Conservation (phyloP, 2,888 invertebrate genomes). For the Slavum lentiscoides region DNA sequence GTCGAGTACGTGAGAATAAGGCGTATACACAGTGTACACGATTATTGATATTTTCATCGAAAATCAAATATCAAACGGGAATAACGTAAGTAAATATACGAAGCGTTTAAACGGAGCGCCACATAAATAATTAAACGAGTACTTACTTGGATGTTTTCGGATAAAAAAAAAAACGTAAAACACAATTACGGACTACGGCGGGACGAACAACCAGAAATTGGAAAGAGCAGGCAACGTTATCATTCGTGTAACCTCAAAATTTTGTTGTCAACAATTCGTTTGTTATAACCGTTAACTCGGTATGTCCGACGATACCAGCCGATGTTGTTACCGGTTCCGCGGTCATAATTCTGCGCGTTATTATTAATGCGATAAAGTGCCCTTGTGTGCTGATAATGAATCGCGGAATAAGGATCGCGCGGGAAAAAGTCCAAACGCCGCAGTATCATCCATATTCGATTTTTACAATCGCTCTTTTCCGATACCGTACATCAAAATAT, state of each 20-base stretch:
- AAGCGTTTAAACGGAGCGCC: neutral
- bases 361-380: no score
- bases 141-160: conserved; percentile 50
- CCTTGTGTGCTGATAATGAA: no score
- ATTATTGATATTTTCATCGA: neutral
- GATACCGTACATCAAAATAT: no score
- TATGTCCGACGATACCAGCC: neutral
- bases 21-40: no score
- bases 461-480: no score
- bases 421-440: no score
- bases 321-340: no score
- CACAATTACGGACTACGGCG: neutral
- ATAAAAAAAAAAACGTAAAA: conserved; percentile 33
- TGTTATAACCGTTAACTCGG: neutral
- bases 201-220: neutral
- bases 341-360: no score
- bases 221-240: conserved; percentile 32
- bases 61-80: neutral
- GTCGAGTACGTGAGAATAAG: neutral
- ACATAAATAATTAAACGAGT: neutral
- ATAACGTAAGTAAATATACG: neutral
- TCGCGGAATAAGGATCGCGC: no score
- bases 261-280: conserved; percentile 11
- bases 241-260: conserved; percentile 30
- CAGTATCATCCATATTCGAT: no score